Percentiles rank a stretch among this genome's conserved stretches.
These are phyloP conservation scores for Temnothorax longispinosus DNA, from an alignment of 1,140 invertebrate genomes.

Conservation along the genomic window DNA sequence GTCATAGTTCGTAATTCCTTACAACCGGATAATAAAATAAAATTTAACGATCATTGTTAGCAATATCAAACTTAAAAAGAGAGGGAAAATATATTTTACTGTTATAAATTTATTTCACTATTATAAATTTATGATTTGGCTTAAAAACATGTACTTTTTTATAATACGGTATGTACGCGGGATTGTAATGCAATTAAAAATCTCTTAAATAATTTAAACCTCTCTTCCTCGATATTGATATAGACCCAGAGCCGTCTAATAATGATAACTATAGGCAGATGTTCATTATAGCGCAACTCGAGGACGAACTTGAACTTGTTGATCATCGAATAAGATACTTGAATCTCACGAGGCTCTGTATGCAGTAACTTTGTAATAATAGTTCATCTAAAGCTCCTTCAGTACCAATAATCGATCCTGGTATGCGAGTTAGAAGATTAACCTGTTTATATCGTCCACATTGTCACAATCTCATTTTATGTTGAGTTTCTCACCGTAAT, in stretches of 20 bases:
- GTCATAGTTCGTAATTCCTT: not conserved
- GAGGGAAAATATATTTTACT: not conserved
- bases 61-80: not conserved
- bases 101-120: not conserved
- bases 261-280: not conserved
- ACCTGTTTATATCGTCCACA: not conserved
- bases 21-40: not conserved
- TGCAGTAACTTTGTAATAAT: constrained; percentile 24
- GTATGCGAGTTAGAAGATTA: constrained; percentile 25
- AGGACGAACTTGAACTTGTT: constrained; percentile 10
- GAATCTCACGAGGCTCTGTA: not conserved
- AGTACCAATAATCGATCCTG: constrained; percentile 15
- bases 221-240: not conserved
- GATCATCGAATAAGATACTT: constrained; percentile 6
- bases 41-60: not conserved
- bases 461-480: constrained; percentile 46
- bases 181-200: not conserved
- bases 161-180: not conserved
- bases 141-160: not conserved
- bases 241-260: not conserved
- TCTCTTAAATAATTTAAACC: not conserved
- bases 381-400: constrained; percentile 25
- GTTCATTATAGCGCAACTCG: not conserved
- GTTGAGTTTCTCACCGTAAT: not conserved
- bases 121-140: not conserved